Percentiles rank a stretch among this genome's conserved stretches.
Evolutionary conservation across 2,113 vertebrate species (phyloP).

Genomic region (Rhinoptilus africanus): DNA sequence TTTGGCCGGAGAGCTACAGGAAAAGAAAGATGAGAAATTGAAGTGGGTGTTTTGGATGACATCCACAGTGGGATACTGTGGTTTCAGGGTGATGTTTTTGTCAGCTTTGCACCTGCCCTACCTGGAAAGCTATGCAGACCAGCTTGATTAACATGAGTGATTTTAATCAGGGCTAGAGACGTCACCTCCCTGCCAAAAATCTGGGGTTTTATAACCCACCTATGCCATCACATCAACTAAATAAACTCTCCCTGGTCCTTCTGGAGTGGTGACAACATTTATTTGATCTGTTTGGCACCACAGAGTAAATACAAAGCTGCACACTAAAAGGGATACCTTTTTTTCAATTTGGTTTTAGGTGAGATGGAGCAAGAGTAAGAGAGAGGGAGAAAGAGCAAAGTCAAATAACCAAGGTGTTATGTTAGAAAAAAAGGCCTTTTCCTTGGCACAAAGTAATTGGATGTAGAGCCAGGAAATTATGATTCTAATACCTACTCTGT

Average conservation of each 20-base stretch:
- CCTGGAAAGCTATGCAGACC: not conserved
- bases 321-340: not conserved
- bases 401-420: constrained; percentile 41
- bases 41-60: not conserved
- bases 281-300: constrained; percentile 22
- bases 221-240: constrained; percentile 28
- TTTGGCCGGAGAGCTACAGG: not conserved
- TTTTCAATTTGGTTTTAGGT: constrained; percentile 1
- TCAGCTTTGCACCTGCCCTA: constrained; percentile 11
- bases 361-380: not conserved
- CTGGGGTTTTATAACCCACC: not conserved
- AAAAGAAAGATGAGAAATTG: not conserved
- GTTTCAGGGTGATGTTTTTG: not conserved
- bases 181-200: not conserved
- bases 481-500: constrained; percentile 35
- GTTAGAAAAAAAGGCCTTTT: constrained; percentile 26
- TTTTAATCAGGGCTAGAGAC: not conserved
- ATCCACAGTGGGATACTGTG: not conserved
- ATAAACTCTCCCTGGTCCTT: not conserved
- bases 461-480: constrained; percentile 55
- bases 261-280: not conserved
- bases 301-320: not conserved
- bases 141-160: not conserved
- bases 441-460: constrained; percentile 6
- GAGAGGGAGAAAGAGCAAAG: constrained; percentile 4